These are phyloP conservation scores for Ophion ventricosus DNA, from an alignment of 2,888 invertebrate species.

Conservation along the genomic window DNA sequence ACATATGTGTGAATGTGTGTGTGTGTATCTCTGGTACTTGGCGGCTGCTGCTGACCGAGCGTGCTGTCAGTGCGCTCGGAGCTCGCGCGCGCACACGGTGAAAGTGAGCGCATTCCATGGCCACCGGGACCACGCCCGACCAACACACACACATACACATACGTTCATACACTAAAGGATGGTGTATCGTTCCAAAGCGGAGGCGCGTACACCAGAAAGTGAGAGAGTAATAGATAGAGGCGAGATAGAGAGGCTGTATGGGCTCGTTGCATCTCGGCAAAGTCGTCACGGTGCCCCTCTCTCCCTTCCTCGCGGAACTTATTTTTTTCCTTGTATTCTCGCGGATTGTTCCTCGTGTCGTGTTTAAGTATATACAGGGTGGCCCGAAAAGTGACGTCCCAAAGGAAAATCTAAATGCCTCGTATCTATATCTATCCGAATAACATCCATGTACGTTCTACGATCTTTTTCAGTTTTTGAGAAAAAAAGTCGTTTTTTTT, in stretches of 20 bases:
- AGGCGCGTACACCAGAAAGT: conserved; percentile 28
- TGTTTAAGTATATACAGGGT: not conserved
- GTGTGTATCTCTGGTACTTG: conserved; percentile 49
- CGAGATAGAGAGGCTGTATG: conserved; percentile 41
- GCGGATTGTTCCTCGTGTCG: conserved; percentile 4
- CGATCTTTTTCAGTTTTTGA: no score
- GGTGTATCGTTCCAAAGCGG: conserved; percentile 50
- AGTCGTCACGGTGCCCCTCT: conserved; percentile 55
- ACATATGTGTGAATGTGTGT: conserved; percentile 10
- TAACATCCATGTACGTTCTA: no score
- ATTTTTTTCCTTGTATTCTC: conserved; percentile 12
- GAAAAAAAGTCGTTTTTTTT: no score
- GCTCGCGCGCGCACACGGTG: conserved; percentile 79
- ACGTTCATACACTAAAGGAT: conserved; percentile 38
- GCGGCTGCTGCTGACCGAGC: conserved; percentile 52
- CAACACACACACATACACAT: conserved; percentile 74
- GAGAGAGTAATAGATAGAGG: conserved; percentile 7
- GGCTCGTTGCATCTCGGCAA: conserved; percentile 62
- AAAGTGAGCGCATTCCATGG: conserved; percentile 84
- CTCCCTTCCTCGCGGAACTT: conserved; percentile 30
- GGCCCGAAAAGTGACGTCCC: not conserved
- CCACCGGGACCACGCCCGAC: conserved; percentile 83
- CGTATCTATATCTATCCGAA: no score
- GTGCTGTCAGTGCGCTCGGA: conserved; percentile 69
- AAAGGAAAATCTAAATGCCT: no score